A percentile compares a stretch with the other conserved stretches of the same genome.
Conservation (phyloP, 1,140 invertebrate genomes). For the Triops cancriformis region DNA sequence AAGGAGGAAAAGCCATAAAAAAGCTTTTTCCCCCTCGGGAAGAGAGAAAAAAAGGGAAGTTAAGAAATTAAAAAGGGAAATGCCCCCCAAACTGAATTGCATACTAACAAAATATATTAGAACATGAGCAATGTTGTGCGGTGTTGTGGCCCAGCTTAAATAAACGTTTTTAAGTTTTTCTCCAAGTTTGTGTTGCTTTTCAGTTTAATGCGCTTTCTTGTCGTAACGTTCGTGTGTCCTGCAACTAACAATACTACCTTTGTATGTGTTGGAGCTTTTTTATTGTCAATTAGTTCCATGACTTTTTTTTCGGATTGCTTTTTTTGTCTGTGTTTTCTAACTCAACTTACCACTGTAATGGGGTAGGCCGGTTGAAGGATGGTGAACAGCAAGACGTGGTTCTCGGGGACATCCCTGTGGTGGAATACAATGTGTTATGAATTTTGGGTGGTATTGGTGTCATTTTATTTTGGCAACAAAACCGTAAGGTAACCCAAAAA, state of each 20-base stretch:
- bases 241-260: not conserved
- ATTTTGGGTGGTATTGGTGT: conserved; percentile 16
- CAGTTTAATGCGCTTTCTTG: not conserved
- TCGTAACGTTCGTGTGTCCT: conserved; percentile 13
- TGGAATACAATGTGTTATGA: conserved; percentile 28
- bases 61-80: not conserved
- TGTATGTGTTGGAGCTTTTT: not conserved
- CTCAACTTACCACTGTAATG: conserved; percentile 90
- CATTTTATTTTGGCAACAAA: not conserved
- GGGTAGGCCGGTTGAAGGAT: conserved; percentile 95
- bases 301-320: not conserved
- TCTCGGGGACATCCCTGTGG: conserved; percentile 53
- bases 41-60: not conserved
- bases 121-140: not conserved
- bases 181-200: not conserved
- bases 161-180: not conserved
- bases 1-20: not conserved
- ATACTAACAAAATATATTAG: not conserved
- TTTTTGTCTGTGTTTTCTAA: not conserved
- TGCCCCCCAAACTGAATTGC: not conserved
- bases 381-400: conserved; percentile 90
- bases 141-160: not conserved
- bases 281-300: no score
- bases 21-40: not conserved
- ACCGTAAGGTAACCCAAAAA: not conserved